These are phyloP conservation scores for Pedetes capensis DNA, from an alignment of 2,113 vertebrate genomes.

Conservation along the genomic window DNA sequence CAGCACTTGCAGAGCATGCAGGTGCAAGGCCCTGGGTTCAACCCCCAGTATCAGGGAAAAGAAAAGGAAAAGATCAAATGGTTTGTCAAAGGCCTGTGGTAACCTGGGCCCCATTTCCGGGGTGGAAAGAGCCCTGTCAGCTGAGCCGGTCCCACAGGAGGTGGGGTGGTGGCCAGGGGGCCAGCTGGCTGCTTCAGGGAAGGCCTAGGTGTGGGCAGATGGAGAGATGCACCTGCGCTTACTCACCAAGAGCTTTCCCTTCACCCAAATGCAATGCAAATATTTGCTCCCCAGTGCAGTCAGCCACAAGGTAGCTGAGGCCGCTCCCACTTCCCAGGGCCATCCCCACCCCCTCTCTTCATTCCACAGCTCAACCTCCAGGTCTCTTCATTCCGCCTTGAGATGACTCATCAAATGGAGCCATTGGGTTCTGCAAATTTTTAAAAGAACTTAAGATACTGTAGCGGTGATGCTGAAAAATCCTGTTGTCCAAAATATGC, in stretches of 20 bases:
- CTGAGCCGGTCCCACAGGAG: background rate
- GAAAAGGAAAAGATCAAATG: background rate
- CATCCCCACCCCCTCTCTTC: background rate
- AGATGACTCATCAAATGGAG: background rate
- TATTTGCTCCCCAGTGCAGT: background rate
- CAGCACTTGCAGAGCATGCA: too few species aligned
- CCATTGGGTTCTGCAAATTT: background rate
- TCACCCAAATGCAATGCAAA: background rate
- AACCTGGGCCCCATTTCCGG: background rate
- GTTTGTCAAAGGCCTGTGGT: background rate
- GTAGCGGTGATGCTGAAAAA: background rate
- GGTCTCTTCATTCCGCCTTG: background rate
- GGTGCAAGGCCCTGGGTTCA: too few species aligned
- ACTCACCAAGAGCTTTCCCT: background rate
- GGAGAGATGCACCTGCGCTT: background rate
- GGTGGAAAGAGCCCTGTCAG: background rate
- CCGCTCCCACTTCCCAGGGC: accelerated
- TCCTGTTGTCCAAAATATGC: background rate
- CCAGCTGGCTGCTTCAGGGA: background rate
- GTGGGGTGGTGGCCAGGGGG: accelerated
- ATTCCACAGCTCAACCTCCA: background rate
- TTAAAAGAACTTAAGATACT: background rate
- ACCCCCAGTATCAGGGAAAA: background rate
- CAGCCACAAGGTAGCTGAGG: background rate
- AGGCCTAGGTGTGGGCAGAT: accelerated